Base-by-base conservation (phyloP, 2,797 vertebrate genomes). In the Hozukius guyotensis region DNA sequence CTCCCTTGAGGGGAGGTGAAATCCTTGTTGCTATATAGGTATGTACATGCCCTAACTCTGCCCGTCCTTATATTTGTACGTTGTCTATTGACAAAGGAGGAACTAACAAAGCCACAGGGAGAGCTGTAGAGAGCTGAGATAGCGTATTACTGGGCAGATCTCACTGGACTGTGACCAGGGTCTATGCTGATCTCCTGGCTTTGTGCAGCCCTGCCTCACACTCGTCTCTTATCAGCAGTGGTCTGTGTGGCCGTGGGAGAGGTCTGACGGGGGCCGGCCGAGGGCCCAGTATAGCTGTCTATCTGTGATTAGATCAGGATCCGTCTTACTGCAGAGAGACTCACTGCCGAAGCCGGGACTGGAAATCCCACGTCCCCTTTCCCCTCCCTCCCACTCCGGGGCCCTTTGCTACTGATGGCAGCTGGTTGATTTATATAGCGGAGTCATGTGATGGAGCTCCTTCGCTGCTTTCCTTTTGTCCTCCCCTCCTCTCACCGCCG, bases 251-350 rank as follows among this genome's bases (percentile, higher is more conserved):
- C 86, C 85, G 82, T 89, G 90, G 88, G 90, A 93, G 90, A 93
- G 89, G 89, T 91, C 87, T 85, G 89, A 80, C 32, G 74, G 72
- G 52, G 90, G 77, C 82, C 34, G 62, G 29, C 77, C 38, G 8
- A 52, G 79, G 81, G 69, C 85, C 85, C 56, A 1, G 84, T 57
- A 11, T 80, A 72, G 82, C 81, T 65, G 79, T 90, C 83, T 90
- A 89, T 93, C 91, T 93, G 88, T 92, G 94, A 93, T 94, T 91
- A 90, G 92, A 93, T 94, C 91, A 63, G 89, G 84, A 89, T 89
- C 89, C 46, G 63, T 91, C 88, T 92, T 78, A 86, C 86, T 81
- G 89, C 87, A 29, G 83, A 77, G 86, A 82, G 82, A 87, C 88
- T 88, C 18, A 22, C 56, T 8, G 32, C 64, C 32, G 79, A 82